phyloP scores from a whole-genome alignment of 2,113 vertebrate genomes.

The Onychostoma macrolepis region DNA sequence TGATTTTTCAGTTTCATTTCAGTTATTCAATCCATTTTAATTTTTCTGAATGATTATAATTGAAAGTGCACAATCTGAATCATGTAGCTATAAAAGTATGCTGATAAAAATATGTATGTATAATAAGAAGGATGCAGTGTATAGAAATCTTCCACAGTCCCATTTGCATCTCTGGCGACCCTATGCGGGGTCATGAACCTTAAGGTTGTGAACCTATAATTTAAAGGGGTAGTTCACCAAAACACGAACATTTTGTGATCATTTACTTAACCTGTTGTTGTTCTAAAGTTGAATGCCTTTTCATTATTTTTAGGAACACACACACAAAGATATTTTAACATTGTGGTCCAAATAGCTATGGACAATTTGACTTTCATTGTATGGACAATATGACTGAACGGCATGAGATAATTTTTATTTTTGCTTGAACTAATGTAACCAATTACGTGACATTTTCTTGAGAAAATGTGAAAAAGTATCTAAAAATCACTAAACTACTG shows the following conservation, averaged over 20 bases:
- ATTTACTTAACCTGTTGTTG: neutral
- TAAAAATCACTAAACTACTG: neutral
- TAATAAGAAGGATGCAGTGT: neutral
- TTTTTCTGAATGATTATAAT: neutral
- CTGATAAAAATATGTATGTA: neutral
- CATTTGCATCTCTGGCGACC: neutral
- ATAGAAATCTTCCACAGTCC: neutral
- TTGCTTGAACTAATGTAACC: neutral
- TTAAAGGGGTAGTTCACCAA: neutral
- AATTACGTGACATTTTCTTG: neutral
- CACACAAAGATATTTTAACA: neutral
- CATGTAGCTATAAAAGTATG: neutral
- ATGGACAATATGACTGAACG: too few relatives aligned
- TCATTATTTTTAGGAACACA: neutral
- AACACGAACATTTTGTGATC: neutral
- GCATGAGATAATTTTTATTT: too few relatives aligned
- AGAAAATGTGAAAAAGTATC: neutral
- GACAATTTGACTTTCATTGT: neutral
- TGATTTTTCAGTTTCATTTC: neutral
- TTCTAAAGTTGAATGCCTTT: neutral
- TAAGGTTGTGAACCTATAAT: neutral
- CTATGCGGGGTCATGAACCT: neutral
- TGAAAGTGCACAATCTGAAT: neutral
- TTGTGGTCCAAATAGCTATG: neutral
- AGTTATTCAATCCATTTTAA: neutral